Evolutionary conservation across 2,888 invertebrate species (phyloP), one percentile per base, ranked within the genome.

Genomic region (Alsophila aescularia): DNA sequence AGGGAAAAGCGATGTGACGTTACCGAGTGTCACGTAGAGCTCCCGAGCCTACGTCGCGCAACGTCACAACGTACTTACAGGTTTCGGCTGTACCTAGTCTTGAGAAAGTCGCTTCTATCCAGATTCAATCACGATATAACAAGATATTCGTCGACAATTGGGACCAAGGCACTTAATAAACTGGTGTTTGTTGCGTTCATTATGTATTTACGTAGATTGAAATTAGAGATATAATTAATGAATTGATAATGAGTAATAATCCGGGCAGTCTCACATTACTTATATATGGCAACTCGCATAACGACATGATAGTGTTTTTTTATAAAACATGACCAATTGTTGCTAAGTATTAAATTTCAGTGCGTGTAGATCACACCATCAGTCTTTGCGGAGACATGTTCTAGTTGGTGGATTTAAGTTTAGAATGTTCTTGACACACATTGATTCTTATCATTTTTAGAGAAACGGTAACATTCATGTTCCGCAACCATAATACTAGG

Each of bases 361-460:
- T 21, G 42, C n/a, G 21, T 18, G 24, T n/a, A 7, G 12, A 31
- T 18, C 15, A 35, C 29, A 42, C 29, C 35, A 16, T 6, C 32
- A 27, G 43, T 13, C 18, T n/a, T 35, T 13, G 27, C 29, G 18
- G 29, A 37, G 15, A 9, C 5, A 13, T 44, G 58, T 52, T 14
- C 44, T 37, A 36, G 31, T 39, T 29, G 27, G 15, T 42, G 15
- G 21, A 45, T 35, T 52, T 59, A 45, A 52, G 50, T 49, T 54
- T 32, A 56, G 41, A 40, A 27, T 34, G 57, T 60, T 57, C 57
- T 62, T 65, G 60, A 62, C 60, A 60, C 52, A 59, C 52, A 34
- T 60, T 50, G 57, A 58, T 53, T 51, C 44, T 59, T 62, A 58
- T 58, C 59, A 48, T 47, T 42, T 50, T n/a, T n/a, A n/a, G n/a